Percentiles rank a stretch among this genome's conserved stretches.
These are phyloP conservation scores for Montipora capitata DNA, from an alignment of 92 coral and sea anemone genomes.

Conservation along the genomic window DNA sequence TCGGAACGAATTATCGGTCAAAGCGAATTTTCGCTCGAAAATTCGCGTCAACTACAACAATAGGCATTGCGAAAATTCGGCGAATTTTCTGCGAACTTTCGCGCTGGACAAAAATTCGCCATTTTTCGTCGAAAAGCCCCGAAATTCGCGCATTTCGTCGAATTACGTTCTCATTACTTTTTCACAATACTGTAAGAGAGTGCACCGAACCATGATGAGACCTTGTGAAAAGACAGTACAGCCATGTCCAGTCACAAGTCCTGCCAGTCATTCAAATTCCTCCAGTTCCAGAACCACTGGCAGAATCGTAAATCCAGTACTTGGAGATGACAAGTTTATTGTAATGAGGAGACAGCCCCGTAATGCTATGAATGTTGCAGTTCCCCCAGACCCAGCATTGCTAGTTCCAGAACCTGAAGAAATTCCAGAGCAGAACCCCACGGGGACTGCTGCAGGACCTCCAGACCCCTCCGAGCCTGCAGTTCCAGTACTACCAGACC, in stretches of 20 bases:
- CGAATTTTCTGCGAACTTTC: no score
- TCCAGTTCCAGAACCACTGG: neutral
- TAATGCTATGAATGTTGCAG: neutral
- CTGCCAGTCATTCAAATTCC: neutral
- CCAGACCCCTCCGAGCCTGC: neutral
- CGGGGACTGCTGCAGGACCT: neutral
- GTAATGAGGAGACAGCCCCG: constrained; percentile 9
- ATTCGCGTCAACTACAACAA: no score
- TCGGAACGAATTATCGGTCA: no score
- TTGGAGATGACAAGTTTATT: neutral
- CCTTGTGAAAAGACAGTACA: neutral
- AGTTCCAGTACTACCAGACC: neutral
- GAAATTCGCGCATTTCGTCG: no score
- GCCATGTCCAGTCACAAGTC: neutral
- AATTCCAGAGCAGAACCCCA: neutral
- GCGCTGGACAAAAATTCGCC: no score
- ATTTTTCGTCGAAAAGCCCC: no score
- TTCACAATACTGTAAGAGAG: neutral
- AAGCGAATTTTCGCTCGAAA: no score
- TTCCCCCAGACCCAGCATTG: no score
- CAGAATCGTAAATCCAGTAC: neutral
- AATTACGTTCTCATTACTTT: no score
- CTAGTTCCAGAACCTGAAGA: neutral
- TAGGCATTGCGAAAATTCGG: no score
- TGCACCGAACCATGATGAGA: constrained; percentile 3